Evolutionary conservation across 2,113 vertebrate genomes (phyloP).

Genomic region (Corythaixoides concolor): DNA sequence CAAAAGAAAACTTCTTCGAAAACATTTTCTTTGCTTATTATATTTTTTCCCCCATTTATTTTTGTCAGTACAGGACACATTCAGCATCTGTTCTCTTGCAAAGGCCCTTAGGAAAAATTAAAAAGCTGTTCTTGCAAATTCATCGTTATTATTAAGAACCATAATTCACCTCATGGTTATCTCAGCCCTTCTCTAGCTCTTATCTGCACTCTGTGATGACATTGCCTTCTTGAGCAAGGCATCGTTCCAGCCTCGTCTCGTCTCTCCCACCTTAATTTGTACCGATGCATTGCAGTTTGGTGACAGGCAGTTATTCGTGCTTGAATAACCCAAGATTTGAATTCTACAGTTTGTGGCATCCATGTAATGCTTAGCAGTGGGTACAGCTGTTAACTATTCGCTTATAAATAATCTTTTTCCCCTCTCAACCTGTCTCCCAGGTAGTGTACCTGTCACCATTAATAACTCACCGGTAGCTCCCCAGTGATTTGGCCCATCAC

Average conservation of each 20-base stretch:
- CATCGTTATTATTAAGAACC: conserved; percentile 72
- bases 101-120: conserved; percentile 77
- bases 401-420: conserved; percentile 86
- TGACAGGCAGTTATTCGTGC: conserved; percentile 85
- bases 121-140: conserved; percentile 77
- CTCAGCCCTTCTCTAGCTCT: conserved; percentile 56
- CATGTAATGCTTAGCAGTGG: conserved; percentile 85
- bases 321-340: conserved; percentile 85
- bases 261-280: conserved; percentile 81
- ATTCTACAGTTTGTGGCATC: conserved; percentile 85
- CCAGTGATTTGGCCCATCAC: conserved; percentile 77
- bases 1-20: conserved; percentile 33
- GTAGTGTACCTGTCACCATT: conserved; percentile 88
- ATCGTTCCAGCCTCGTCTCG: conserved; percentile 60
- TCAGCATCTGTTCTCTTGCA: conserved; percentile 76
- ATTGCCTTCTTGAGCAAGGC: conserved; percentile 68
- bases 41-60: conserved; percentile 53
- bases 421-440: conserved; percentile 86
- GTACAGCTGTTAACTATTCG: conserved; percentile 86
- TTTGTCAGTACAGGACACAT: conserved; percentile 66
- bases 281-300: conserved; percentile 76
- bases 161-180: conserved; percentile 73
- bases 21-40: conserved; percentile 45
- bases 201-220: conserved; percentile 70
- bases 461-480: conserved; percentile 82